A percentile compares a stretch with the other conserved stretches of the same genome.
phyloP scores from a whole-genome alignment of 1,140 invertebrate species.

The Dysdera silvatica region DNA sequence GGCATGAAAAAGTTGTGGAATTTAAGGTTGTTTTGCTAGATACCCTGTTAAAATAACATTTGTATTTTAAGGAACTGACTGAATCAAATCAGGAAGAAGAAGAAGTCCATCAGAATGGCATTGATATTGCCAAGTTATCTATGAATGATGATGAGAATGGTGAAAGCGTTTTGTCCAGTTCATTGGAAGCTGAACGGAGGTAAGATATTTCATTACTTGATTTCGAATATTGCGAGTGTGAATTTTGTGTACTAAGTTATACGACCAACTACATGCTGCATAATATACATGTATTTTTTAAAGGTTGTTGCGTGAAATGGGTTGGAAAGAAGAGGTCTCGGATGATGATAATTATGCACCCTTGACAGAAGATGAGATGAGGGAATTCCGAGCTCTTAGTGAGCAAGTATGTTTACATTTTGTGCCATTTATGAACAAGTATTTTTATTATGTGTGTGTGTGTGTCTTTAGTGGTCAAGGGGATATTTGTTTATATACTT shows the following conservation, averaged over 20 bases:
- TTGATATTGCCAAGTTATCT: conserved; percentile 22
- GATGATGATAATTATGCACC: conserved; percentile 43
- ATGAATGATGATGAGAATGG: conserved; percentile 22
- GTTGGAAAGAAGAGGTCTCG: conserved; percentile 42
- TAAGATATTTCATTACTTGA: conserved; percentile 18
- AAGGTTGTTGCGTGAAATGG: conserved; percentile 44
- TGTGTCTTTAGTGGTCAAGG: too few relatives aligned
- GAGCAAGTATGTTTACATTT: conserved; percentile 36
- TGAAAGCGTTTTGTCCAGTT: conserved; percentile 39
- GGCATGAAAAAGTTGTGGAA: too few relatives aligned
- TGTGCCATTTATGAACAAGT: neutral
- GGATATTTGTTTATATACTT: neutral
- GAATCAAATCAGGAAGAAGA: too few relatives aligned
- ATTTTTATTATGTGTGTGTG: too few relatives aligned
- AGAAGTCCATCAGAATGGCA: conserved; percentile 23
- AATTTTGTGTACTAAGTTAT: neutral
- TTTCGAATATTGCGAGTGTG: neutral
- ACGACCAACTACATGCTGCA: neutral
- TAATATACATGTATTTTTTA: conserved; percentile 17
- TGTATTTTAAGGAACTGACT: too few relatives aligned
- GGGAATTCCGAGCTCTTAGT: conserved; percentile 41
- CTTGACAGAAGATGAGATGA: conserved; percentile 45
- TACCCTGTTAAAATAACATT: too few relatives aligned
- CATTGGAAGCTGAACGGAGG: conserved; percentile 44
- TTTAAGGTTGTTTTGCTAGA: too few relatives aligned